Conservation (phyloP, 2,113 vertebrate species). For the Martes martes region DNA sequence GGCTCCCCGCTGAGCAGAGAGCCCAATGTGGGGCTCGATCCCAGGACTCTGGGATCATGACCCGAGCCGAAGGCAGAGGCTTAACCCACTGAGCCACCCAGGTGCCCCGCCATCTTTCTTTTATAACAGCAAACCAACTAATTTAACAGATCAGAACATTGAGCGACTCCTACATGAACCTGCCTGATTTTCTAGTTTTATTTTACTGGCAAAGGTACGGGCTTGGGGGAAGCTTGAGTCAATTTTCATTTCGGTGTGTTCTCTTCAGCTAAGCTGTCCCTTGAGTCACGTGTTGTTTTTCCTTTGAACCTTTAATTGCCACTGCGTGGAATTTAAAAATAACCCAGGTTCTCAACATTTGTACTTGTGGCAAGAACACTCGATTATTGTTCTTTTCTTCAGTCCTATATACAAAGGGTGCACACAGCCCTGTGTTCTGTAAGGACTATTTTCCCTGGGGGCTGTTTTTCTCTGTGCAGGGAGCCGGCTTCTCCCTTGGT, state of each 20-base stretch:
- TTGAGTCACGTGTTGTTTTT: conserved; percentile 46
- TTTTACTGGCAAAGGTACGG: not conserved
- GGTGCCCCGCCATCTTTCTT: not conserved
- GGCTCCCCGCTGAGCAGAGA: no score
- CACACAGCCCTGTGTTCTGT: not conserved
- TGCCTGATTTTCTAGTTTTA: not conserved
- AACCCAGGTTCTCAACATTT: conserved; percentile 49
- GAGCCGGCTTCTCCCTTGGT: not conserved
- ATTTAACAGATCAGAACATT: not conserved
- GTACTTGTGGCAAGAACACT: conserved; percentile 26
- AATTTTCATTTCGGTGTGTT: conserved; percentile 33
- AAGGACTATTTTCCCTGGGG: not conserved
- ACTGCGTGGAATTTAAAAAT: conserved; percentile 51
- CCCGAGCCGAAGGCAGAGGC: no score
- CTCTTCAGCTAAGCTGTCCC: conserved; percentile 39
- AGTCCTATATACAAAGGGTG: conserved; percentile 18
- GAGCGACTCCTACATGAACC: not conserved
- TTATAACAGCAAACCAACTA: not conserved
- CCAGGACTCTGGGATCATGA: no score
- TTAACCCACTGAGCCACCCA: no score
- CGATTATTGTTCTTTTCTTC: conserved; percentile 15
- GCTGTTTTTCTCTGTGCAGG: not conserved
- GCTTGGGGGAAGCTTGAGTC: not conserved
- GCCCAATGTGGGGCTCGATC: no score
- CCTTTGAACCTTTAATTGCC: conserved; percentile 57